Evolutionary conservation across 2,888 invertebrate genomes (phyloP).

Genomic region (Orthonychiurus folsomi): DNA sequence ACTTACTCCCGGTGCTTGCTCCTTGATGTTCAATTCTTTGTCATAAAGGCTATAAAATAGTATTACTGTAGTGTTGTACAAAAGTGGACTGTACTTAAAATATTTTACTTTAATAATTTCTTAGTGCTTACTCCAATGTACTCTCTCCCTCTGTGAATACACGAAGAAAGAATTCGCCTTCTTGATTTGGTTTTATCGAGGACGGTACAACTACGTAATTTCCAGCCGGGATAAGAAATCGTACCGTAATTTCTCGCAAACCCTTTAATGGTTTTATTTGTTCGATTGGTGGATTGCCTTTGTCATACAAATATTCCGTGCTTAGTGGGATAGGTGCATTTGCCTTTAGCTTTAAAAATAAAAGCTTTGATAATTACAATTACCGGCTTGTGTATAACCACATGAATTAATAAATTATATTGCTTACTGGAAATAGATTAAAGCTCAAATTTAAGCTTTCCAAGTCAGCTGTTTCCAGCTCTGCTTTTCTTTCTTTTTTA

Average conservation of each 20-base stretch:
- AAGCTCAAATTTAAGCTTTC: not conserved
- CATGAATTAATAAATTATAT: too few relatives aligned
- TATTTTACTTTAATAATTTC: not conserved
- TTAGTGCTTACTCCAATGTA: not conserved
- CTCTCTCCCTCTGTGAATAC: slow-evolving; percentile 44
- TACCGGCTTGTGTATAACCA: too few relatives aligned
- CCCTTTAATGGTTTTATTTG: slow-evolving; percentile 43
- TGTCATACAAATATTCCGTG: slow-evolving; percentile 45
- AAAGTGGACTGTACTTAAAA: not conserved
- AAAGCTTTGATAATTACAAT: too few relatives aligned
- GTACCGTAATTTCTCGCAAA: slow-evolving; percentile 50
- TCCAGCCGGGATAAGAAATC: slow-evolving; percentile 51
- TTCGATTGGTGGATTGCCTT: not conserved
- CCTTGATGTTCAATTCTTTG: not conserved
- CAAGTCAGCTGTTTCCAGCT: not conserved
- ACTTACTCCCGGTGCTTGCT: not conserved
- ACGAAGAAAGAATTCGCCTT: slow-evolving; percentile 52
- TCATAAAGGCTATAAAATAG: not conserved
- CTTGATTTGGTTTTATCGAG: slow-evolving; percentile 51
- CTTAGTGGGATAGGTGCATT: slow-evolving; percentile 44
- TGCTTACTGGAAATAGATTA: too few relatives aligned
- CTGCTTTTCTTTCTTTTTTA: not conserved
- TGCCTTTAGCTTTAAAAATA: not conserved
- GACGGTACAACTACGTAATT: slow-evolving; percentile 52
- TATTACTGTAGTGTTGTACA: too few relatives aligned